Conservation (phyloP, 2,113 vertebrate genomes). For the Cichladusa arquata region DNA sequence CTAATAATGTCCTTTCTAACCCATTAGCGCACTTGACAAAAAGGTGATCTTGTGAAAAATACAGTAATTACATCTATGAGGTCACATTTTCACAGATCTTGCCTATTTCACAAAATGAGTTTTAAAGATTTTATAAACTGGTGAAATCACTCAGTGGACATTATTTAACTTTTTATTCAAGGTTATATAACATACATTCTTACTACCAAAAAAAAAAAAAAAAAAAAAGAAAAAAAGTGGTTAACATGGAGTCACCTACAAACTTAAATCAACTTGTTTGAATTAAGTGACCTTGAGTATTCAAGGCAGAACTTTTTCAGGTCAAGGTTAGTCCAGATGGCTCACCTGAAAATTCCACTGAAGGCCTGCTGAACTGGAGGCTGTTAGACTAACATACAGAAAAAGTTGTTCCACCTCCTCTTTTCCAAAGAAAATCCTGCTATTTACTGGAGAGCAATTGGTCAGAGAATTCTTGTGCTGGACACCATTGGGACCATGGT, state of each 20-base stretch:
- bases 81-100: not conserved
- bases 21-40: not conserved
- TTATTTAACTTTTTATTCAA: not conserved
- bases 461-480: not conserved
- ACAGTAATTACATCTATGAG: fast-evolving
- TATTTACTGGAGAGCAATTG: not conserved
- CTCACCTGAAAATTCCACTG: not conserved
- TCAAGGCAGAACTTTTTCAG: not conserved
- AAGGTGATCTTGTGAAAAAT: not conserved
- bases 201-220: not conserved
- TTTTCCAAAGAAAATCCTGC: not conserved
- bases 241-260: not conserved
- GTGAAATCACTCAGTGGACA: not conserved
- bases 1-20: not conserved
- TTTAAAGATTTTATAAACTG: not conserved
- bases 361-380: not conserved
- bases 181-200: not conserved
- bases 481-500: not conserved
- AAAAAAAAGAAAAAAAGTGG: not conserved
- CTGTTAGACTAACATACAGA: not conserved
- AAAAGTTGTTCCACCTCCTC: not conserved
- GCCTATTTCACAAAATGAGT: not conserved
- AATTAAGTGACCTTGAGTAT: not conserved
- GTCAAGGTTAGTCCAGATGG: not conserved
- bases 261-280: not conserved